Evolutionary conservation across 2,113 vertebrate species (phyloP), one percentile per base, ranked within the genome.

Genomic region (Uropsilus gracilis): DNA sequence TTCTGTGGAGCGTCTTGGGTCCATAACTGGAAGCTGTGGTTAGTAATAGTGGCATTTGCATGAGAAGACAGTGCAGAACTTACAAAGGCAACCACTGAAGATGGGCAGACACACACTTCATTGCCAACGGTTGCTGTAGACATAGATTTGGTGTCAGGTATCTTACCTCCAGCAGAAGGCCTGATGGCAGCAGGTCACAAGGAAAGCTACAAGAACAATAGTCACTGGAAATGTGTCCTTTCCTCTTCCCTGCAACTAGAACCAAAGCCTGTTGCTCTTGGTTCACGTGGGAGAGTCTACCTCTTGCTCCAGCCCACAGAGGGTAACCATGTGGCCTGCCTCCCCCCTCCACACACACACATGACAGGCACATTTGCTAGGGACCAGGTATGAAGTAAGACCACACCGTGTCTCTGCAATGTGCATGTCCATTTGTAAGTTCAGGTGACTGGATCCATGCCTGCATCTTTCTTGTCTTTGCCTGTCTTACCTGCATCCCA

Each of bases 11-110:
- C 64, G 44, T 10, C 18, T 3, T 0, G 1, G 28, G 2, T 2
- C 0, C 6, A 0, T 1, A 6, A 37, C 75, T 14, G 16, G 44
- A 76, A 53, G 6, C 59, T 1, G 24, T 0, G 2, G 1, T 26
- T 44, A 68, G 2, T 34, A 13, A 0, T 2, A 0, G 46, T 5
- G 37, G 39, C 16, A 39, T 37, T 20, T n/a, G 34, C 48, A 68
- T 44, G 63, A 55, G 63, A n/a, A 50, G 78, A 59, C 44, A 3
- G 14, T n/a, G 30, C 50, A 68, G 4, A 42, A 32, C 22, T 77
- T 59, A 18, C 42, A 6, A 5, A 50, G 78, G 63, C 75, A 59
- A 28, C 63, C 32, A 0, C 46, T 0, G 2, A 55, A 9, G 9
- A 3, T 28, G 13, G 22, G 37, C 11, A 26, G 55, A 2, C 37